phyloP scores from a whole-genome alignment of 2,888 invertebrate species.

The Entomobrya multifasciata region DNA sequence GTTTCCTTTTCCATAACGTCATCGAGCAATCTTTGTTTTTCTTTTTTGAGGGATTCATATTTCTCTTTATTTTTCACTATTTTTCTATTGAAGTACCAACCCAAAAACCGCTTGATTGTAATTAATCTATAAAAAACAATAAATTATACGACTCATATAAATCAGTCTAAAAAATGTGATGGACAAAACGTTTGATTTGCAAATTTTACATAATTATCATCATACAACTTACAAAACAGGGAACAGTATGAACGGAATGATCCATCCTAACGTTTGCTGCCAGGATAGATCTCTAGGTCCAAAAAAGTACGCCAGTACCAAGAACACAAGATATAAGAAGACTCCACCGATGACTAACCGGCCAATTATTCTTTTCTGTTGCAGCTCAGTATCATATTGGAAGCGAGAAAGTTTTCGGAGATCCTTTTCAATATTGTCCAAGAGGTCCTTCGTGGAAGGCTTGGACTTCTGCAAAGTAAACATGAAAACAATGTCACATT shows the following conservation, averaged over 20 bases:
- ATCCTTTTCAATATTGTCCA: slow-evolving; percentile 89
- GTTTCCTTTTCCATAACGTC: slow-evolving; percentile 99
- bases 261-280: slow-evolving; percentile 87
- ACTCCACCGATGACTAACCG: slow-evolving; percentile 86
- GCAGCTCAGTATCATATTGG: slow-evolving; percentile 89
- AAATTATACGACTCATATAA: no score
- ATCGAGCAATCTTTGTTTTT: slow-evolving; percentile 94
- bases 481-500: slow-evolving; percentile 74
- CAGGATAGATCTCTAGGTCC: slow-evolving; percentile 89
- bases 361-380: slow-evolving; percentile 90
- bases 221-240: slow-evolving; percentile 89
- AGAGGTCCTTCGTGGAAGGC: slow-evolving; percentile 82
- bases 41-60: slow-evolving; percentile 87
- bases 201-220: background rate
- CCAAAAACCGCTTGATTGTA: slow-evolving; percentile 88
- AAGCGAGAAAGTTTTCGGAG: slow-evolving; percentile 91
- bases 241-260: slow-evolving; percentile 89
- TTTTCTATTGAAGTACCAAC: slow-evolving; percentile 94
- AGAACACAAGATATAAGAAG: slow-evolving; percentile 85
- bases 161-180: no score
- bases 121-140: slow-evolving; percentile 85
- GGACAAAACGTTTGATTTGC: no score
- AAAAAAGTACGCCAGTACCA: slow-evolving; percentile 89
- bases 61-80: slow-evolving; percentile 89
- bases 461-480: slow-evolving; percentile 85